Evolutionary conservation across 2,797 vertebrate genomes (phyloP).

Genomic region (Oryzias sinensis): DNA sequence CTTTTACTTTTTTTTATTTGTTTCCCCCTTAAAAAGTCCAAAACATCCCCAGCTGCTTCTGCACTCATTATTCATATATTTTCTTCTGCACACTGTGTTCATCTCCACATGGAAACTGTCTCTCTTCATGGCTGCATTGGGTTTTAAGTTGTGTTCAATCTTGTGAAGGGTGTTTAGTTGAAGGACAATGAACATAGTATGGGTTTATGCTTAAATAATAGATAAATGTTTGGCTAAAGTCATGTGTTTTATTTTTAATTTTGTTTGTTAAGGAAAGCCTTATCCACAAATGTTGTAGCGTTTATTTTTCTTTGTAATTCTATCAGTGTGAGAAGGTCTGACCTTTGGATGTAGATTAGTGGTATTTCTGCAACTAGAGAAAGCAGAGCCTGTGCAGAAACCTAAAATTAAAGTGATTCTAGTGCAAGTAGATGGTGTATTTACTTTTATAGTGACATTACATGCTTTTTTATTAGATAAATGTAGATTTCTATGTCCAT

Average conservation of each 20-base stretch:
- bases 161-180: conserved; percentile 26
- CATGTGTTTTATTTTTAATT: conserved; percentile 37
- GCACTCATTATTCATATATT: conserved; percentile 30
- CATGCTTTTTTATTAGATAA: no score
- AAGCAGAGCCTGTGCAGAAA: background rate
- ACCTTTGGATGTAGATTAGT: conserved; percentile 36
- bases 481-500: no score
- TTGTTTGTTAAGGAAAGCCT: conserved; percentile 42
- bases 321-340: conserved; percentile 63
- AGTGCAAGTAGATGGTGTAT: no score
- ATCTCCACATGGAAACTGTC: conserved; percentile 52
- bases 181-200: conserved; percentile 39
- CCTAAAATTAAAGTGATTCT: no score
- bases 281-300: conserved; percentile 49
- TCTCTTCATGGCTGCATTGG: conserved; percentile 37
- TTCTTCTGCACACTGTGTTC: conserved; percentile 37
- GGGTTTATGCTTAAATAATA: conserved; percentile 39
- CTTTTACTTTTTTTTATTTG: conserved; percentile 8
- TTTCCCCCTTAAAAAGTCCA: conserved; percentile 2
- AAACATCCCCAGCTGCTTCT: conserved; percentile 35
- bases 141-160: conserved; percentile 34
- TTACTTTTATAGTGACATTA: no score
- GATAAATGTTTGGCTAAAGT: conserved; percentile 24
- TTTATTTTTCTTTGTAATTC: conserved; percentile 48
- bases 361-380: background rate